Conservation (phyloP, 2,888 invertebrate genomes). For the Thysanoteuthis rhombus region DNA sequence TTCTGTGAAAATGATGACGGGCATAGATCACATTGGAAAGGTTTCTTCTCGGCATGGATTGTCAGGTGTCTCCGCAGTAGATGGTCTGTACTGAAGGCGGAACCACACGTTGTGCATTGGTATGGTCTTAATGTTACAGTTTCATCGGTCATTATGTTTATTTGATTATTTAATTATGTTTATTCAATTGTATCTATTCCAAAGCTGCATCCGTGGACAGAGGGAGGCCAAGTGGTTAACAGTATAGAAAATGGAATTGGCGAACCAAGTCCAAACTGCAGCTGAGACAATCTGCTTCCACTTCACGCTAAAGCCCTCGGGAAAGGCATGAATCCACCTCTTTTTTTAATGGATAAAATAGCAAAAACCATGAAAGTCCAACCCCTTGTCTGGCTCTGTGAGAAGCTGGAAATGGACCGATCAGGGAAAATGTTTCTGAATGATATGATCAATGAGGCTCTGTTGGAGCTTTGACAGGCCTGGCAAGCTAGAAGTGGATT, state of each 20-base stretch:
- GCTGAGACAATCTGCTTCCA: no score
- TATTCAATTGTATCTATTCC: not conserved
- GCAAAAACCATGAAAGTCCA: no score
- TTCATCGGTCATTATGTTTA: not conserved
- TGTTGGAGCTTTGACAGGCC: not conserved
- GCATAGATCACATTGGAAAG: constrained; percentile 22
- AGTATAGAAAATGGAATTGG: no score
- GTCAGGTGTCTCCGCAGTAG: constrained; percentile 13
- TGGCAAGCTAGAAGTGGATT: not conserved
- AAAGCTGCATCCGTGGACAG: not conserved
- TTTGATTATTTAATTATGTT: not conserved
- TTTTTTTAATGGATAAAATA: no score
- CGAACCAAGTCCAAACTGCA: no score
- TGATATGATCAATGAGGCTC: no score
- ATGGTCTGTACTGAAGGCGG: not conserved
- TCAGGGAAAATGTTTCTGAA: no score
- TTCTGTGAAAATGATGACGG: constrained; percentile 1
- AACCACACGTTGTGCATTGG: not conserved
- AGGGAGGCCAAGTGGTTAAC: no score
- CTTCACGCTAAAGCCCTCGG: no score
- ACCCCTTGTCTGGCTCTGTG: no score
- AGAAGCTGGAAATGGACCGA: no score
- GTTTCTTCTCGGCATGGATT: constrained; percentile 14
- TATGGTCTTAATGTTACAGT: not conserved
- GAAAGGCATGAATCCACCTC: no score